A percentile compares a stretch with the other conserved stretches of the same genome.
phyloP scores from a whole-genome alignment of 2,888 invertebrate genomes.

The Chrysolina haemoptera region DNA sequence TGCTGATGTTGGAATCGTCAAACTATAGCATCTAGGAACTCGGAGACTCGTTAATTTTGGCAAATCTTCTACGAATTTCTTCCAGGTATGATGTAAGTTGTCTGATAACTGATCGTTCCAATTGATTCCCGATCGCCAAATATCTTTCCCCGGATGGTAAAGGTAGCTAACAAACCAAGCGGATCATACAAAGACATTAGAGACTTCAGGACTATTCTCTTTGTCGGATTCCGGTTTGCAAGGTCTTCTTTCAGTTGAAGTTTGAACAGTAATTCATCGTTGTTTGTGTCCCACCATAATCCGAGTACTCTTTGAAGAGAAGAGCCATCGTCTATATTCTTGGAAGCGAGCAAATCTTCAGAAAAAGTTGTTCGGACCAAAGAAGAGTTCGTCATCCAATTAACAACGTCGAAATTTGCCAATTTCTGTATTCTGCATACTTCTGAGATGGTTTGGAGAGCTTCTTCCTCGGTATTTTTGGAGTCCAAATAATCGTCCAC shows the following conservation, averaged over 20 bases:
- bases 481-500: slow-evolving; percentile 10
- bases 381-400: slow-evolving; percentile 8
- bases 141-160: not conserved
- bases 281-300: not conserved
- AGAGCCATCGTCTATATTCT: slow-evolving; percentile 1
- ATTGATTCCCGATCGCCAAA: not conserved
- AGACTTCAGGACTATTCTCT: not conserved
- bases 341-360: not conserved
- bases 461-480: not conserved
- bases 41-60: not conserved
- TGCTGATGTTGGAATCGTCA: not conserved
- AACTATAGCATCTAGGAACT: not conserved
- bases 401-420: not conserved
- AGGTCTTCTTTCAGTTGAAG: not conserved
- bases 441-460: not conserved
- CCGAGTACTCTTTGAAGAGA: not conserved
- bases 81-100: not conserved
- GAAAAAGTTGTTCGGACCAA: not conserved
- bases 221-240: not conserved
- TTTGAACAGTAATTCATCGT: slow-evolving; percentile 9
- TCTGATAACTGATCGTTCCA: not conserved
- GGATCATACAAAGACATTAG: slow-evolving; percentile 13
- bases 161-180: not conserved
- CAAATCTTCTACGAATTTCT: slow-evolving; percentile 1
- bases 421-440: not conserved